Base-by-base conservation (phyloP, 2,888 invertebrate genomes). In the Lydus trimaculatus region DNA sequence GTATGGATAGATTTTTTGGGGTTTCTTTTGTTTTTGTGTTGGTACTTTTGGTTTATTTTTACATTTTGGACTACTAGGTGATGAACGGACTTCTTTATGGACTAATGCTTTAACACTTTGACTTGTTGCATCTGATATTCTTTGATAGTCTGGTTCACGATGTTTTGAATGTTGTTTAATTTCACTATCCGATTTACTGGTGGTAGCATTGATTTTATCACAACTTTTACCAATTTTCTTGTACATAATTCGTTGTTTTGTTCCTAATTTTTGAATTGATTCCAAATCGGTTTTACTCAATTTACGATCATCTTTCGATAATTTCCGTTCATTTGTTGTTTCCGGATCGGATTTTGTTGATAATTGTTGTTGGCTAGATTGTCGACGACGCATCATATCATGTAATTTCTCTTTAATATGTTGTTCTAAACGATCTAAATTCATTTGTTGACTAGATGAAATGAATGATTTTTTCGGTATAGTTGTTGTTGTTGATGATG, bases 101-200 rank as follows among this genome's bases (percentile, higher is more conserved):
- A 88, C 84, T 72, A 88, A 82, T 1, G 87, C 87, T 75, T 88
- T 88, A 0, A 88, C 87, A 11, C 84, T 86, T 67, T 87, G 87
- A 65, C 85, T 85, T 0, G 87, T 87, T n/a, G 88, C 87, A 61
- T 89, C 88, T 1, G 88, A 87, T 73, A 89, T 88, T 74, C 88
- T 84, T 75, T 89, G 89, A 73, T 89, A 89, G 63, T 89, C 88
- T 63, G 87, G 86, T 66, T 87, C 87, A 0, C 80, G 76, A 69
- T 80, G 82, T 66, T 82, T 80, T 15, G 48, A 9, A 71, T 67
- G 80, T 80, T 64, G 78, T 63, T 80, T 76, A 3, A 73, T 66
- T 74, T 77, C 83, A 70, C 71, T 63, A 28, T 78, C 79, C 28
- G 73, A 70, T 70, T 78, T 78, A 39, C 66, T 78, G 48, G 64